These are phyloP conservation scores for Pseudopipra pipra DNA, from an alignment of 2,113 vertebrate species.

Conservation along the genomic window DNA sequence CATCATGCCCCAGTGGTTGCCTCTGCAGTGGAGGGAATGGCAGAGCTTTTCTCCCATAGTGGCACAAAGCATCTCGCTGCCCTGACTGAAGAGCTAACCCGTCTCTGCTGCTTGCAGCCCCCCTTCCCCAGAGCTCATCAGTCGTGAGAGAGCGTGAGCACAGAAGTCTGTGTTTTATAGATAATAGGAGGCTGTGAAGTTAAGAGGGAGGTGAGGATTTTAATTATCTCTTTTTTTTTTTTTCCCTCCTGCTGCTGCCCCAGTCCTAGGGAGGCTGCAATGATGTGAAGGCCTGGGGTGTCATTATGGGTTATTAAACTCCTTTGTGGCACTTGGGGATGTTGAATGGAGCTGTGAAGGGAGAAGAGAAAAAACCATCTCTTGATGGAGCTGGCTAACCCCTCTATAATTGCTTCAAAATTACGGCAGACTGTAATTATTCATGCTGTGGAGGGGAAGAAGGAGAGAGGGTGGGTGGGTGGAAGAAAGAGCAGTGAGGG, in stretches of 20 bases:
- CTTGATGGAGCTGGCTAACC: neutral
- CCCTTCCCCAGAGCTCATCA: neutral
- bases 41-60: neutral
- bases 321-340: neutral
- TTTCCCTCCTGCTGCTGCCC: neutral
- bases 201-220: neutral
- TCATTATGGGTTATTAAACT: conserved; percentile 70
- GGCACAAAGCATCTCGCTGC: neutral
- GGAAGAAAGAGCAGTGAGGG: neutral
- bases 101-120: neutral
- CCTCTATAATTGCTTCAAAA: conserved; percentile 27
- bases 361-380: neutral
- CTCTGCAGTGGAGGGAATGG: neutral
- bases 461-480: neutral
- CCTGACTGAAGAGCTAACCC: neutral
- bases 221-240: neutral
- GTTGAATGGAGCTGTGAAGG: conserved; percentile 16
- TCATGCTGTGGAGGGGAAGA: neutral
- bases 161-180: neutral
- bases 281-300: neutral
- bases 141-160: neutral
- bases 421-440: conserved; percentile 23
- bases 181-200: neutral
- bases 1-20: neutral
- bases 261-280: neutral